Base-by-base conservation (phyloP, 37 sponge, comb jelly and placozoan genomes). In the Bolinopsis microptera region DNA sequence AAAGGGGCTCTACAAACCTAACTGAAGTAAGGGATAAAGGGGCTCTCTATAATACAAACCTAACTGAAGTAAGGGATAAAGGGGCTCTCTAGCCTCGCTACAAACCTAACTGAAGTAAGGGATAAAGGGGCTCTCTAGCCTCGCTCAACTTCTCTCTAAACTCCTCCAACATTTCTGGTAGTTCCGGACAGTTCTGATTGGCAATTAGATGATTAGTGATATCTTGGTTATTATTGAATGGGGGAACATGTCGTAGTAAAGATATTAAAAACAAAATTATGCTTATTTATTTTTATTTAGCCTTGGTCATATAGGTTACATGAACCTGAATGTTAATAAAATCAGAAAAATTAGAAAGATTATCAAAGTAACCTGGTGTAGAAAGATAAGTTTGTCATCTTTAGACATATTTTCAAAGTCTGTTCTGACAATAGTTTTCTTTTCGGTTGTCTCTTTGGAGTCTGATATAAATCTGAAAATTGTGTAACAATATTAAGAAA, bases 81-180 rank as follows among this genome's bases (percentile, higher is more conserved):
- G 23, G 23, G 74, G n/a, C n/a, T n/a, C n/a, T n/a, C n/a, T n/a
- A 48, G 61, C 13, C 61, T 48, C 5, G 9, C 61, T 18, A 48
- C 5, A 48, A n/a, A 28, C 80, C 90, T 41, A 86, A 48, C 36
- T 39, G 41, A 3, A 86, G 90, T 38, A 86, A 38, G 16, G 61
- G 61, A 38, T 41, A 86, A 3, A 86, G 61, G 0, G 90, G 90
- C 23, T 86, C 90, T 38, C 35, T 37, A 1, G 90, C 90, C 61
- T 86, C 90, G 31, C 31, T 41, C 90, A 96, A 26, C 76, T 95
- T 96, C 38, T 48, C 72, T 67, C 93, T 75, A 72, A 77, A 96
- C 21, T 96, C 96, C 0, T 93, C 94, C 38, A 95, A 92, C 27
- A 96, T 76, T n/a, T 95, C 95, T 76, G 95, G 94, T 9, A 96